Base-by-base conservation (phyloP, 1,140 invertebrate genomes). In the Amyelois transitella region DNA sequence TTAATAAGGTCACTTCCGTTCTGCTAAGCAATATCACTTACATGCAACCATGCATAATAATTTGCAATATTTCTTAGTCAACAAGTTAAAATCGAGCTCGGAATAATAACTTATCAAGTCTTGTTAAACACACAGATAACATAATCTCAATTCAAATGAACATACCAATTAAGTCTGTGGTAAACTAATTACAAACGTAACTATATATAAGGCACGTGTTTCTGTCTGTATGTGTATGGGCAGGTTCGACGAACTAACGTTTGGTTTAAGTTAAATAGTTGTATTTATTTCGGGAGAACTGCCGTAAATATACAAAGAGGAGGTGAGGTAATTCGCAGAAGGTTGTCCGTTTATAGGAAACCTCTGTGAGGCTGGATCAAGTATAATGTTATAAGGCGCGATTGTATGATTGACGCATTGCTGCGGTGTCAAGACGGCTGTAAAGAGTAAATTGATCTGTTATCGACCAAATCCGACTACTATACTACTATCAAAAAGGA, bases 211-310 rank as follows among this genome's bases (percentile, higher is more conserved):
- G 2, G 44, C 59, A 54, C 60, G 60, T 53, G 49, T 44, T 38
- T 28, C 28, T 47, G 38, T 22, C 32, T 44, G 32, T 17, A 20
- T 44, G 32, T 17, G 18, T 48, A 32, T 14, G 32, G 20, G 32
- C 53, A 56, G 51, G 64, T 63, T 66, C 66, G 54, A 51, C 57
- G 58, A 55, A 61, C 66, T 1, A 14, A 62, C 67, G 66, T 72
- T 67, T 50, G 51, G 59, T 52, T 58, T 59, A 58, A 69, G 55
- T 71, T 63, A 66, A 72, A 68, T 64, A 62, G 54, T 60, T 60
- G 63, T 68, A 72, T 74, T 76, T 76, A 72, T 72, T 74, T 70
- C 56, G 63, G 45, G 18, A 14, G 64, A 60, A 62, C 64, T 61
- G 66, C 60, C 18, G 48, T 72, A 61, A 64, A 68, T 75, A 64